These are phyloP conservation scores for Tyria jacobaeae DNA, from an alignment of 2,888 invertebrate species.

Conservation along the genomic window DNA sequence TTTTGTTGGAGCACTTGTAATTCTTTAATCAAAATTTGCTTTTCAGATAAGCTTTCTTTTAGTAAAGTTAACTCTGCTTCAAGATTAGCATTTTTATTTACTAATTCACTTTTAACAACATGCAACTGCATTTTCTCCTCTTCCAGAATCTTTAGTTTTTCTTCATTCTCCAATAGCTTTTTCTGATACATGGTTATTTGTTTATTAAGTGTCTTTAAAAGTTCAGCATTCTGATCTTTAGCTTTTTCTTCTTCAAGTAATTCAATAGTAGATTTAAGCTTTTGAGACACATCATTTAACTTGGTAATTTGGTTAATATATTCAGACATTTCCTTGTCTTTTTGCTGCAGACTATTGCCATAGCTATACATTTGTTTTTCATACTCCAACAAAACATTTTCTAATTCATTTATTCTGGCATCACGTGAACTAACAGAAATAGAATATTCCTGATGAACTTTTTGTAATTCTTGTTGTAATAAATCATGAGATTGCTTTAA, in stretches of 20 bases:
- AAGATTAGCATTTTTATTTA: constrained; percentile 65
- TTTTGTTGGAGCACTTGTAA: constrained; percentile 80
- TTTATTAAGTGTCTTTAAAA: constrained; percentile 84
- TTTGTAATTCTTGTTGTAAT: constrained; percentile 71
- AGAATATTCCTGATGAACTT: constrained; percentile 72
- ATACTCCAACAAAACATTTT: constrained; percentile 79
- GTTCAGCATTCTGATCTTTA: constrained; percentile 81
- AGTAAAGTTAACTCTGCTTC: constrained; percentile 74
- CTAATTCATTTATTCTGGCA: constrained; percentile 79
- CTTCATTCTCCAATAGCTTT: constrained; percentile 73
- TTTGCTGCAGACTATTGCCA: constrained; percentile 75
- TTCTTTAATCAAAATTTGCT: constrained; percentile 78
- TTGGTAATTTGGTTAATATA: constrained; percentile 85
- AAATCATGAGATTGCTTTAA: constrained; percentile 64
- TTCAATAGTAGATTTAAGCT: constrained; percentile 81
- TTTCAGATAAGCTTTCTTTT: constrained; percentile 77
- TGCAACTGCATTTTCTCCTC: constrained; percentile 76
- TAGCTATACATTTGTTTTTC: constrained; percentile 81
- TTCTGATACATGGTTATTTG: constrained; percentile 81
- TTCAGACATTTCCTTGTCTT: constrained; percentile 79
- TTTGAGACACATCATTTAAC: constrained; percentile 82
- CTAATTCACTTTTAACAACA: constrained; percentile 66
- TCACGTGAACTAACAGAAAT: constrained; percentile 74
- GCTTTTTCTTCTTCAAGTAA: constrained; percentile 81
- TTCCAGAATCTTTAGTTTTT: constrained; percentile 74